A percentile compares a stretch with the other conserved stretches of the same genome.
Conservation (phyloP, 2,888 invertebrate genomes). For the Homarus gammarus region DNA sequence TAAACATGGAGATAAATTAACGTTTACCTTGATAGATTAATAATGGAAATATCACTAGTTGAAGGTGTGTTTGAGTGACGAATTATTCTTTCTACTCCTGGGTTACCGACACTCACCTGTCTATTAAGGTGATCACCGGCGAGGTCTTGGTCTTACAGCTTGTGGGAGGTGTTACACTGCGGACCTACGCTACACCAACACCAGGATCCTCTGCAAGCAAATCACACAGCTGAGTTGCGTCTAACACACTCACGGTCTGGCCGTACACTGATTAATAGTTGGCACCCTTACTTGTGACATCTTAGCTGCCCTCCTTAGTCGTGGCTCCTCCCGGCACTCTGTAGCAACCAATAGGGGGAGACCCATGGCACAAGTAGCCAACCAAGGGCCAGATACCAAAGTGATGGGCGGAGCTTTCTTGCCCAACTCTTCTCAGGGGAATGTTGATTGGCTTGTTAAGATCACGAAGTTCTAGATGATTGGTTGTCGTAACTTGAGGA, state of each 20-base stretch:
- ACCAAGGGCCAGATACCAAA: not conserved
- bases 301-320: conserved; percentile 7
- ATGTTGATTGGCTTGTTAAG: conserved; percentile 24
- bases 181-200: no score
- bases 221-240: conserved; percentile 27
- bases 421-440: not conserved
- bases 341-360: conserved; percentile 11
- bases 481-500: conserved; percentile 49
- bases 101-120: no score
- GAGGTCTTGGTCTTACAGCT: no score
- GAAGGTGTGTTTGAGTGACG: not conserved
- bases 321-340: conserved; percentile 16
- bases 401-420: conserved; percentile 23
- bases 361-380: conserved; percentile 16
- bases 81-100: not conserved
- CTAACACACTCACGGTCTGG: conserved; percentile 54
- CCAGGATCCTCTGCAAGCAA: not conserved
- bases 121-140: no score
- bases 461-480: conserved; percentile 26
- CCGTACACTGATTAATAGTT: conserved; percentile 64
- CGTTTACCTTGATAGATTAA: no score
- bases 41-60: no score
- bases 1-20: no score
- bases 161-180: no score
- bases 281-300: conserved; percentile 42